Conservation (phyloP, 2,797 vertebrate genomes). For the Phoebastria nigripes region DNA sequence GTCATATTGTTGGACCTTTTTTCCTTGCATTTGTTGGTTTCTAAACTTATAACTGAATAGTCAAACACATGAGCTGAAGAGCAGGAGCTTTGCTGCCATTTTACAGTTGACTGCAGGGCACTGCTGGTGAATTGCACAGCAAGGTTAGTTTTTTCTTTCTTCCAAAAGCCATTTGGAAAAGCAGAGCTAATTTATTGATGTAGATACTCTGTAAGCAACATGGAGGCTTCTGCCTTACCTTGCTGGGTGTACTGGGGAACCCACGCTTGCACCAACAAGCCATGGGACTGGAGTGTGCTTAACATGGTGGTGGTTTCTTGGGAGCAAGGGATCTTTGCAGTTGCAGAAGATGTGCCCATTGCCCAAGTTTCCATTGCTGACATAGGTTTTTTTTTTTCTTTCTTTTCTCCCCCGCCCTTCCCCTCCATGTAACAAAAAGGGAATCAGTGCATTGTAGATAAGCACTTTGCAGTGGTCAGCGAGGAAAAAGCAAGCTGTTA, state of each 20-base stretch:
- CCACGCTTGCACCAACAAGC: not conserved
- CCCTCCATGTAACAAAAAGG: not conserved
- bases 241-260: not conserved
- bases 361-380: not conserved
- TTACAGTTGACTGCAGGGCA: not conserved
- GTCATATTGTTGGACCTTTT: not conserved
- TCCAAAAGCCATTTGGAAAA: not conserved
- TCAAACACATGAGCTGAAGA: not conserved
- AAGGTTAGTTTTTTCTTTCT: not conserved
- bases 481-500: not conserved
- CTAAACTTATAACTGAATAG: not conserved
- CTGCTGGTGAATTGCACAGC: not conserved
- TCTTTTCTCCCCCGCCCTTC: not conserved
- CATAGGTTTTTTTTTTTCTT: not conserved
- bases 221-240: not conserved
- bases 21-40: not conserved
- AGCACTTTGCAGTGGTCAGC: not conserved
- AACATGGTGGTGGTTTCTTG: not conserved
- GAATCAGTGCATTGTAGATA: not conserved
- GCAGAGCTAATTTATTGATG: not conserved
- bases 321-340: not conserved
- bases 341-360: not conserved
- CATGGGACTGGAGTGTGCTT: not conserved
- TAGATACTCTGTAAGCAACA: not conserved
- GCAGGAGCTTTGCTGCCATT: not conserved